Conservation (phyloP, 2,888 invertebrate genomes). For the Camptogramma bilineatum region DNA sequence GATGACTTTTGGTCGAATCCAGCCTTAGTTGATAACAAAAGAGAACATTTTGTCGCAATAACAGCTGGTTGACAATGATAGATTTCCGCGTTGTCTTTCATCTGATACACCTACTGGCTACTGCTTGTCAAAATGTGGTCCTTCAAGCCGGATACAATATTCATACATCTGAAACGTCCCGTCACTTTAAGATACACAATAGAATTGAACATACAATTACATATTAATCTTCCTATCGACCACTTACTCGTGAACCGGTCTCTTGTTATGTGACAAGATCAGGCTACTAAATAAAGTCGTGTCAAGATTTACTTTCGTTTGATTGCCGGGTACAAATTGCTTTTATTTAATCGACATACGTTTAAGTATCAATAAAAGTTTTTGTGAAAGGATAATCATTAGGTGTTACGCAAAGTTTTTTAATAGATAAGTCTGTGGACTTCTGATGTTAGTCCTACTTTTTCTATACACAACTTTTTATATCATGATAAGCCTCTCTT, state of each 20-base stretch:
- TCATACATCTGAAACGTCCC: neutral
- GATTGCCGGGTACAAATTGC: slow-evolving; percentile 34
- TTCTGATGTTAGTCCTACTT: too few relatives aligned
- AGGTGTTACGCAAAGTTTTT: slow-evolving; percentile 23
- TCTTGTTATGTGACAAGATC: slow-evolving; percentile 28
- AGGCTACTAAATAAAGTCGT: slow-evolving; percentile 30
- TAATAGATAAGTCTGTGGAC: neutral
- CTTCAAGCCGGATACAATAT: slow-evolving; percentile 23
- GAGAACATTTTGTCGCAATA: neutral
- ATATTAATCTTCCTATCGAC: slow-evolving; percentile 1
- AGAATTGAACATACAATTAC: slow-evolving; percentile 12
- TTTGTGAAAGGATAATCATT: slow-evolving; percentile 25
- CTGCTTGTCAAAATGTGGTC: slow-evolving; percentile 20
- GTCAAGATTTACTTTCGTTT: slow-evolving; percentile 44
- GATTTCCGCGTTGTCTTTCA: slow-evolving; percentile 9
- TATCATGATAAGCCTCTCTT: too few relatives aligned
- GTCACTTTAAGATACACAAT: slow-evolving; percentile 3
- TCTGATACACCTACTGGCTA: slow-evolving; percentile 13
- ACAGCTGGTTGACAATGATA: neutral
- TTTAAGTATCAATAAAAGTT: slow-evolving; percentile 25
- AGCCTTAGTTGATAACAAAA: neutral
- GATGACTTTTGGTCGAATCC: too few relatives aligned
- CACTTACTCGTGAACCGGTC: slow-evolving; percentile 17
- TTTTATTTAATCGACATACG: slow-evolving; percentile 36
- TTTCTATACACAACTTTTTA: too few relatives aligned